Conservation (phyloP, 1,140 invertebrate genomes). For the Patella vulgata region DNA sequence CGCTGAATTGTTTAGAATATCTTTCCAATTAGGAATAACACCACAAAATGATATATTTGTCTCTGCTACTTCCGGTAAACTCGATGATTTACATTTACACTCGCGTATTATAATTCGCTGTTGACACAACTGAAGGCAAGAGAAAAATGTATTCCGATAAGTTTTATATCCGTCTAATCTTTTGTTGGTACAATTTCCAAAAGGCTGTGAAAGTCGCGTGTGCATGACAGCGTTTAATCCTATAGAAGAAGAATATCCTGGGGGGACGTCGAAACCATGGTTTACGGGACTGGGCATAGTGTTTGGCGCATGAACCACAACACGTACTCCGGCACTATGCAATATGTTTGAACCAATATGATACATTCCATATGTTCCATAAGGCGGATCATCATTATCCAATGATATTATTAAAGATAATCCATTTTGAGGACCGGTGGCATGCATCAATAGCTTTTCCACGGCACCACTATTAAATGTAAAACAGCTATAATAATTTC, state of each 20-base stretch:
- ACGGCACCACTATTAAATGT: conserved; percentile 54
- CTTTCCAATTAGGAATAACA: conserved; percentile 46
- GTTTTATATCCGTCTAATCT: conserved; percentile 31
- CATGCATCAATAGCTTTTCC: conserved; percentile 49
- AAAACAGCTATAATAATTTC: conserved; percentile 62
- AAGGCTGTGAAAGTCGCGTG: conserved; percentile 46
- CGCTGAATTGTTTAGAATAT: conserved; percentile 10
- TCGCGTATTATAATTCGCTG: conserved; percentile 49
- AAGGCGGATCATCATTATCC: conserved; percentile 56
- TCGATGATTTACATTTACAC: conserved; percentile 54
- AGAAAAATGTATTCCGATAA: conserved; percentile 57
- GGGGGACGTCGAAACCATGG: conserved; percentile 60
- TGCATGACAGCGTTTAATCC: conserved; percentile 55
- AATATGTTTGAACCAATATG: conserved; percentile 55
- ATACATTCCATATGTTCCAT: conserved; percentile 56
- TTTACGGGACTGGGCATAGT: conserved; percentile 65
- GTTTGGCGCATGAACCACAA: conserved; percentile 66
- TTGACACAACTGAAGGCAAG: conserved; percentile 57
- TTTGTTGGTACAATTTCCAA: conserved; percentile 58
- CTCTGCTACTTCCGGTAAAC: conserved; percentile 34
- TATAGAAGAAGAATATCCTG: conserved; percentile 60
- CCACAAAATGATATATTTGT: conserved; percentile 53
- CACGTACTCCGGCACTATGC: conserved; percentile 61
- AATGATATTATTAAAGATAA: conserved; percentile 56
- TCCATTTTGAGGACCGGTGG: conserved; percentile 59